These are phyloP conservation scores for Blennius ocellaris DNA, from an alignment of 2,113 vertebrate species.

Conservation along the genomic window DNA sequence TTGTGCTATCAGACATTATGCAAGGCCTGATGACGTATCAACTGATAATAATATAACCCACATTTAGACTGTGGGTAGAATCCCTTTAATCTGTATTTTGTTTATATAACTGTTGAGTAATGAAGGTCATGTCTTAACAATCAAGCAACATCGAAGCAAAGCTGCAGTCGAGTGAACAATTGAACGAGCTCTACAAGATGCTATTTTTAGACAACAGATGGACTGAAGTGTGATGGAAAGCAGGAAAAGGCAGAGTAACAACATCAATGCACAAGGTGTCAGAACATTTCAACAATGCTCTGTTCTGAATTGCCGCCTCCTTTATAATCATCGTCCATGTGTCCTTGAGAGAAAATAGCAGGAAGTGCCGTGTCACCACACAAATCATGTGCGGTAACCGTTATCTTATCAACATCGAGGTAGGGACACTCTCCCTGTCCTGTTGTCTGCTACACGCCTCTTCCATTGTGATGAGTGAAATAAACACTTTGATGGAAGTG, in stretches of 20 bases:
- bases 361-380: slow-evolving; percentile 1
- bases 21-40: too few species aligned
- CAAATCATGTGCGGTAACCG: slow-evolving; percentile 36
- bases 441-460: background rate
- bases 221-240: background rate
- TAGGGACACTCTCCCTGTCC: background rate
- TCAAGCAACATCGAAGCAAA: too few species aligned
- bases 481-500: too few species aligned
- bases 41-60: too few species aligned
- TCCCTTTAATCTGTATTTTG: too few species aligned
- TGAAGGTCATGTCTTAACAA: too few species aligned
- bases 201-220: background rate
- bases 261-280: background rate
- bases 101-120: too few species aligned
- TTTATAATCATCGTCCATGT: background rate
- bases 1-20: background rate
- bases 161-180: too few species aligned
- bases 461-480: background rate
- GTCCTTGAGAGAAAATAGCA: background rate
- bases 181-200: background rate
- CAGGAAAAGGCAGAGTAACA: background rate
- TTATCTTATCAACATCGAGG: slow-evolving; percentile 51
- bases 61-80: too few species aligned
- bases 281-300: background rate
- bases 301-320: background rate